Evolutionary conservation across 2,888 invertebrate species (phyloP).

Genomic region (Leuctra nigra): DNA sequence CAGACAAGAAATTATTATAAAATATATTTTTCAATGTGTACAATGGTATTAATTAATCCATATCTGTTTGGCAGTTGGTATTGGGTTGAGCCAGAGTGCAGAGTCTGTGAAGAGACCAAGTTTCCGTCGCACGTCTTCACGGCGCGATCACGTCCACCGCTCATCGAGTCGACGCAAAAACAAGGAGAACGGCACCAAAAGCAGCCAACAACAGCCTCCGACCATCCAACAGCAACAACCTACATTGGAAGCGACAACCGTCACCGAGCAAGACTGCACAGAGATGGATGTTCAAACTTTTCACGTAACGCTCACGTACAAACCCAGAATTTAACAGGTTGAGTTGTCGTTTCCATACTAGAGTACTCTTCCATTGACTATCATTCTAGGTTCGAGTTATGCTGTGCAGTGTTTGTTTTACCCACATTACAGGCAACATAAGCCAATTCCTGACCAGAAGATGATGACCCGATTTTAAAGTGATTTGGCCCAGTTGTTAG

Average conservation of each 20-base stretch:
- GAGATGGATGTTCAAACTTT: slow-evolving; percentile 46
- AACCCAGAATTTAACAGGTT: slow-evolving; percentile 42
- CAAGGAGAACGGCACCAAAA: slow-evolving; percentile 43
- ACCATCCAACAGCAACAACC: slow-evolving; percentile 25
- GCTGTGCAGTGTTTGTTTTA: too few species aligned
- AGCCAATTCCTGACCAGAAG: too few species aligned
- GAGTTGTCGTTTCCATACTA: too few species aligned
- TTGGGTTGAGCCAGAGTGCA: slow-evolving; percentile 53
- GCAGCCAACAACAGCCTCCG: slow-evolving; percentile 7
- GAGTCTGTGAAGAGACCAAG: slow-evolving; percentile 55
- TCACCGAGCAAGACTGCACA: slow-evolving; percentile 43
- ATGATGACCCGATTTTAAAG: too few species aligned
- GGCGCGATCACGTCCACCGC: slow-evolving; percentile 42
- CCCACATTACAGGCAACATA: too few species aligned
- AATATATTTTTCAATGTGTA: too few species aligned
- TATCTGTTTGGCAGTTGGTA: slow-evolving; percentile 5
- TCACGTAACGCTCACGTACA: slow-evolving; percentile 46
- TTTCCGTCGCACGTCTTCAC: slow-evolving; percentile 45
- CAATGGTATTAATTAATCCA: too few species aligned
- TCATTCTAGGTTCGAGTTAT: too few species aligned
- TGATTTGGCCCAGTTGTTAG: too few species aligned
- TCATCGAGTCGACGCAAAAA: slow-evolving; percentile 45
- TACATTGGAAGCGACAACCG: slow-evolving; percentile 23
- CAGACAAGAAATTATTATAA: too few species aligned
- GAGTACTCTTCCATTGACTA: too few species aligned